Evolutionary conservation across 2,113 vertebrate genomes (phyloP).

Genomic region (Callospermophilus lateralis): DNA sequence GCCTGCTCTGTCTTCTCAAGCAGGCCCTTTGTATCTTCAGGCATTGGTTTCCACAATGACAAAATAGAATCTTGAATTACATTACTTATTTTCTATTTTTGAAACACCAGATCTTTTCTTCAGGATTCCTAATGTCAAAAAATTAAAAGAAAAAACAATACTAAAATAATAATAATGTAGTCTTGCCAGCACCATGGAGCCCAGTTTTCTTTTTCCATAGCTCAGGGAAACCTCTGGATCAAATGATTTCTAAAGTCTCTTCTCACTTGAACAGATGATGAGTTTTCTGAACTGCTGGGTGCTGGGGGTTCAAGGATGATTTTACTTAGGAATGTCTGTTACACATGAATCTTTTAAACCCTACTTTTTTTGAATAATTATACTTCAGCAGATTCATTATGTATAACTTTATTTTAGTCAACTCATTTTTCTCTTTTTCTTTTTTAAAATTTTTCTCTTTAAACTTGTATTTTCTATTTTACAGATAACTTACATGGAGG

Average conservation of each 20-base stretch:
- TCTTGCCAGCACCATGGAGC: not conserved
- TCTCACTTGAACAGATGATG: not conserved
- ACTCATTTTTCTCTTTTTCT: not conserved
- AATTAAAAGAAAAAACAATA: not conserved
- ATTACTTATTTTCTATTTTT: not conserved
- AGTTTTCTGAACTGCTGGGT: not conserved
- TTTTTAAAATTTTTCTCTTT: not conserved
- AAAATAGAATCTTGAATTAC: not conserved
- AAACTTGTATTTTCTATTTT: constrained; percentile 64
- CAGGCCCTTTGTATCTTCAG: not conserved
- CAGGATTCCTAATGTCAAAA: not conserved
- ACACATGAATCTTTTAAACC: not conserved
- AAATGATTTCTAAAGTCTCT: not conserved
- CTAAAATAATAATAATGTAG: constrained; percentile 15
- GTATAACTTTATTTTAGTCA: not conserved
- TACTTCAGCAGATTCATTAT: not conserved
- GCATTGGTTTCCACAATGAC: not conserved
- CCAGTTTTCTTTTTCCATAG: not conserved
- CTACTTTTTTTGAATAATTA: not conserved
- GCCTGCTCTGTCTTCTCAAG: not conserved
- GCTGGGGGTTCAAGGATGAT: not conserved
- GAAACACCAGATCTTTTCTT: not conserved
- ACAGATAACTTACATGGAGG: constrained; percentile 95
- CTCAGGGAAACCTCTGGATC: not conserved
- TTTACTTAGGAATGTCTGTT: not conserved